These are phyloP conservation scores for Alectoris magna DNA, from an alignment of 2,797 vertebrate genomes.

Conservation along the genomic window DNA sequence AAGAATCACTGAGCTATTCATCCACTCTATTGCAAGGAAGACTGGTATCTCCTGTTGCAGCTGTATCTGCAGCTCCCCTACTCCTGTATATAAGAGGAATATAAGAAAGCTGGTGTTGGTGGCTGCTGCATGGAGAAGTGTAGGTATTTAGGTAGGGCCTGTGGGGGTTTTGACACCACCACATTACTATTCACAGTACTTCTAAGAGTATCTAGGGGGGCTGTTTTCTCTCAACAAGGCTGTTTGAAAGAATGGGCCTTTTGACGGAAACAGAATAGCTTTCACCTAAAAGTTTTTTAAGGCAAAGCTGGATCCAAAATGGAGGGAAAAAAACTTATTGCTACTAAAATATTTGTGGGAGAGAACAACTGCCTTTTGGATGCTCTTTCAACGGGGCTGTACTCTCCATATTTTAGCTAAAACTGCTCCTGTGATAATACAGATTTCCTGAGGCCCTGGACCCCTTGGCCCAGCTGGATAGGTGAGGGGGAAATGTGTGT, in stretches of 20 bases:
- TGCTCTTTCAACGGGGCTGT: not conserved
- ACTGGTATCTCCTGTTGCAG: not conserved
- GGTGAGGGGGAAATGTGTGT: fast-evolving
- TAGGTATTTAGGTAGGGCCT: not conserved
- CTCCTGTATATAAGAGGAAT: too few species aligned
- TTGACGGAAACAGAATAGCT: not conserved
- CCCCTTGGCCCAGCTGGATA: not conserved
- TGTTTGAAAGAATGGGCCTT: not conserved
- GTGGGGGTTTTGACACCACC: not conserved
- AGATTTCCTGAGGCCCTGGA: not conserved
- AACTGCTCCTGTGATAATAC: not conserved
- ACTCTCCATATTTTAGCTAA: not conserved
- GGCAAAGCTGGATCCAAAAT: not conserved
- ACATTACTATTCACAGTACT: too few species aligned
- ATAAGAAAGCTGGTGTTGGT: not conserved
- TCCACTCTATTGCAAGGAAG: not conserved
- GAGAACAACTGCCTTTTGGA: not conserved
- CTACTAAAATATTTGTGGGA: not conserved
- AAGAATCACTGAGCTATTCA: not conserved
- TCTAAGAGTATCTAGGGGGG: not conserved
- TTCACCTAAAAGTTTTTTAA: not conserved
- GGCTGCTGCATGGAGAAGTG: not conserved
- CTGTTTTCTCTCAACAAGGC: not conserved
- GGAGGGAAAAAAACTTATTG: not conserved
- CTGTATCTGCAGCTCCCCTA: not conserved